These are phyloP conservation scores for Dendrocopos noguchii DNA, from an alignment of 2,113 vertebrate species.

Conservation along the genomic window DNA sequence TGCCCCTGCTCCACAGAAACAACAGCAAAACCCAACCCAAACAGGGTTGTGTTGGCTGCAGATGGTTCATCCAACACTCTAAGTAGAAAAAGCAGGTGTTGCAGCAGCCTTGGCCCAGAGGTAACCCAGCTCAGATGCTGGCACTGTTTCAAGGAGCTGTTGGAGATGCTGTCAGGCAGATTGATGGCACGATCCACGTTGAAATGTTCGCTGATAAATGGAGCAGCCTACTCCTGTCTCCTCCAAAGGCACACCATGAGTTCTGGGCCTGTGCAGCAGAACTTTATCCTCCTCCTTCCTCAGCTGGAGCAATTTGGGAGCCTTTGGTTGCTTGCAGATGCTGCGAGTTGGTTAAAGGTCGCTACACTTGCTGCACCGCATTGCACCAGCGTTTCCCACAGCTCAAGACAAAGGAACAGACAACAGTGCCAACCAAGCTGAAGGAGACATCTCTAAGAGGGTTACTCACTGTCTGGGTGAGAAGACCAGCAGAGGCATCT, in stretches of 20 bases:
- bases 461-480: background rate
- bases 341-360: constrained; percentile 3
- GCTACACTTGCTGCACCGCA: background rate
- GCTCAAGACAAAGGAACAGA: constrained; percentile 28
- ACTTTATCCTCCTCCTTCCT: background rate
- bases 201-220: constrained; percentile 74
- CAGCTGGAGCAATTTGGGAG: constrained; percentile 2
- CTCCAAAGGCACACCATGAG: constrained; percentile 59
- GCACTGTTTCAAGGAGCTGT: constrained; percentile 51
- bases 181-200: constrained; percentile 30
- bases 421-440: background rate
- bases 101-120: constrained; percentile 65
- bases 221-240: constrained; percentile 52
- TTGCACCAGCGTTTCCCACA: background rate
- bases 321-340: constrained; percentile 11
- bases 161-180: constrained; percentile 67
- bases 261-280: background rate
- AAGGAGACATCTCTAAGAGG: background rate
- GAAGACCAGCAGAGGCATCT: background rate
- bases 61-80: constrained; percentile 21
- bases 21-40: constrained; percentile 6
- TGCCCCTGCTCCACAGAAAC: constrained; percentile 1
- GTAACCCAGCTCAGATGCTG: constrained; percentile 61
- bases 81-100: constrained; percentile 69
- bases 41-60: constrained; percentile 45